These are phyloP conservation scores for Apamea anceps DNA, from an alignment of 2,888 invertebrate genomes.

Conservation along the genomic window DNA sequence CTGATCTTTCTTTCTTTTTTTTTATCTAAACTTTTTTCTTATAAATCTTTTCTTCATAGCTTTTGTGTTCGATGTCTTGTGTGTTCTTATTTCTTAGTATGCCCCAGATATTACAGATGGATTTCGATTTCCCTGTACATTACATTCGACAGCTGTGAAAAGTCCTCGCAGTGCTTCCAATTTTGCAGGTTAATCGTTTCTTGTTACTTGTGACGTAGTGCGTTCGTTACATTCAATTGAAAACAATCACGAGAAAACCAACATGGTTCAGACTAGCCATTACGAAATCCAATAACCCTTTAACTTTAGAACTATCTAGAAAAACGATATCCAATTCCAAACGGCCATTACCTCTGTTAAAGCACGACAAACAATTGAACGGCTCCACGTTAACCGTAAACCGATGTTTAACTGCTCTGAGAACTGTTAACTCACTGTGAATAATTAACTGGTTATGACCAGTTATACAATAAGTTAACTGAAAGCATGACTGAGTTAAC, in stretches of 20 bases:
- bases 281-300: conserved; percentile 44
- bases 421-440: conserved; percentile 70
- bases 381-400: conserved; percentile 63
- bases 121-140: background rate
- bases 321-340: conserved; percentile 43
- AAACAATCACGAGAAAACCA: conserved; percentile 21
- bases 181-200: conserved; percentile 8
- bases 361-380: conserved; percentile 50
- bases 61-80: background rate
- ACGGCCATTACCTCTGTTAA: conserved; percentile 18
- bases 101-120: background rate
- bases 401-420: conserved; percentile 62
- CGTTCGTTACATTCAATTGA: conserved; percentile 17
- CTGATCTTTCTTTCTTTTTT: too few relatives aligned
- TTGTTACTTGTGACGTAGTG: background rate
- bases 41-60: background rate
- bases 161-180: background rate
- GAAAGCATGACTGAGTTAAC: conserved; percentile 66
- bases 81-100: background rate
- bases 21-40: background rate
- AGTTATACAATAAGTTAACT: conserved; percentile 66
- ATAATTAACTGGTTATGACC: conserved; percentile 68
- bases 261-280: background rate
- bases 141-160: background rate
- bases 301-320: conserved; percentile 30